Conservation (phyloP, 2,113 vertebrate genomes). For the Paradisaea rubra region DNA sequence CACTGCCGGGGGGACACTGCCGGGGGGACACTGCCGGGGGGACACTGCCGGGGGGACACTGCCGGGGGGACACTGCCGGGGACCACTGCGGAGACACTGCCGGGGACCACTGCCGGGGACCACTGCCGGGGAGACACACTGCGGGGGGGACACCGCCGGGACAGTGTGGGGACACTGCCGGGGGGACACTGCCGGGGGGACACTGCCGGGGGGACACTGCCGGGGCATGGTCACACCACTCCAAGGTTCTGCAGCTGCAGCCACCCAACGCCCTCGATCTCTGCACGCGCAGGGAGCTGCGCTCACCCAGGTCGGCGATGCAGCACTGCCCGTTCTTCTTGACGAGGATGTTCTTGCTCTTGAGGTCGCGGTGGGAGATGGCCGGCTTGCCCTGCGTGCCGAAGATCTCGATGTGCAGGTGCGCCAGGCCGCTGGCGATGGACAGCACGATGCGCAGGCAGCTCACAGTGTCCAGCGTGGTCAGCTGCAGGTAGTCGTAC, state of each 20-base stretch:
- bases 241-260: background rate
- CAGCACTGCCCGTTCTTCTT: conserved; percentile 98
- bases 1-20: too few relatives aligned
- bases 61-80: background rate
- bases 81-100: background rate
- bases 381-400: conserved; percentile 97
- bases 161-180: too few relatives aligned
- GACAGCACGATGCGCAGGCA: conserved; percentile 93
- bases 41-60: too few relatives aligned
- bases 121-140: too few relatives aligned
- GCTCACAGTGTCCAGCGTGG: conserved; percentile 85
- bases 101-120: too few relatives aligned
- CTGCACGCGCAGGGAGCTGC: background rate
- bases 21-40: too few relatives aligned
- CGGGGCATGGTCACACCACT: too few relatives aligned
- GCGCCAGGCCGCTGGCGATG: conserved; percentile 89
- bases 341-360: conserved; percentile 98
- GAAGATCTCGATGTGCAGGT: conserved; percentile 98
- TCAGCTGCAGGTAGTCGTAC: conserved; percentile 95
- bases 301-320: conserved; percentile 93
- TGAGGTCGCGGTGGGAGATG: conserved; percentile 93
- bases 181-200: too few relatives aligned
- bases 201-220: too few relatives aligned
- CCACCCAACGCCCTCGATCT: accelerated
- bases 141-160: too few relatives aligned